A percentile compares a stretch with the other conserved stretches of the same genome.
phyloP scores from a whole-genome alignment of 1,140 invertebrate species.

The Drosophila lowei region DNA sequence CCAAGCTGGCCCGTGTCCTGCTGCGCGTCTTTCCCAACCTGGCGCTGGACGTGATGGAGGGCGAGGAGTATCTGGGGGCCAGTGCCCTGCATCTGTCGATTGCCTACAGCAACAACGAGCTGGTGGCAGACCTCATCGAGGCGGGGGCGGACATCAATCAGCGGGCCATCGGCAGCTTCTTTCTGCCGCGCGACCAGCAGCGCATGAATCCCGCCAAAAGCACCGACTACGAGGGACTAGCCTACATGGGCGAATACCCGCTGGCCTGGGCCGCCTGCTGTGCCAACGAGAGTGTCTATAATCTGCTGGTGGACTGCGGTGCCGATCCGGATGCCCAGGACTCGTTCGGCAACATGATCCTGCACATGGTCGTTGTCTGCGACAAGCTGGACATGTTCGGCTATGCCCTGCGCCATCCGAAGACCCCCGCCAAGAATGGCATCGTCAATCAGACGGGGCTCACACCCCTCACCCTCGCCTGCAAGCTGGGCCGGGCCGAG shows the following conservation, averaged over 20 bases:
- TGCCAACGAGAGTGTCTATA: slow-evolving; percentile 98
- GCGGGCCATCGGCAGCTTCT: slow-evolving; percentile 96
- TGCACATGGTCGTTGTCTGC: slow-evolving; percentile 99
- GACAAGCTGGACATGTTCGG: slow-evolving; percentile 99
- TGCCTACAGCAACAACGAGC: slow-evolving; percentile 97
- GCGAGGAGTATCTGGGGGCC: slow-evolving; percentile 97
- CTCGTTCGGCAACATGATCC: slow-evolving; percentile 96
- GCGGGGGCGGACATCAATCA: slow-evolving; percentile 95
- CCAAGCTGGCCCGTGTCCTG: slow-evolving; percentile 91
- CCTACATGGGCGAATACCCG: slow-evolving; percentile 98
- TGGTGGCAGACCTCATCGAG: slow-evolving; percentile 96
- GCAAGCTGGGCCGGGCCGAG: slow-evolving; percentile 96
- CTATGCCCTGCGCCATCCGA: slow-evolving; percentile 97
- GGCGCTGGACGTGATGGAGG: slow-evolving; percentile 97
- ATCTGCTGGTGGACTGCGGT: slow-evolving; percentile 94
- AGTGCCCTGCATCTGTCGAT: slow-evolving; percentile 98
- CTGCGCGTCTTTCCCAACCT: slow-evolving; percentile 96
- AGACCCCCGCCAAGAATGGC: slow-evolving; percentile 94
- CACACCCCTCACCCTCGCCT: slow-evolving; percentile 97
- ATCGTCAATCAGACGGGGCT: slow-evolving; percentile 94
- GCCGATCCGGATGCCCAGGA: slow-evolving; percentile 97
- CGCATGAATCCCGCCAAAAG: slow-evolving; percentile 87
- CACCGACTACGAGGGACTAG: slow-evolving; percentile 97
- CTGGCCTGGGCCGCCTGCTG: slow-evolving; percentile 98
- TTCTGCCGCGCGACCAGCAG: slow-evolving; percentile 96